phyloP scores from a whole-genome alignment of 2,113 vertebrate genomes.

The Pelecanoides urinatrix region DNA sequence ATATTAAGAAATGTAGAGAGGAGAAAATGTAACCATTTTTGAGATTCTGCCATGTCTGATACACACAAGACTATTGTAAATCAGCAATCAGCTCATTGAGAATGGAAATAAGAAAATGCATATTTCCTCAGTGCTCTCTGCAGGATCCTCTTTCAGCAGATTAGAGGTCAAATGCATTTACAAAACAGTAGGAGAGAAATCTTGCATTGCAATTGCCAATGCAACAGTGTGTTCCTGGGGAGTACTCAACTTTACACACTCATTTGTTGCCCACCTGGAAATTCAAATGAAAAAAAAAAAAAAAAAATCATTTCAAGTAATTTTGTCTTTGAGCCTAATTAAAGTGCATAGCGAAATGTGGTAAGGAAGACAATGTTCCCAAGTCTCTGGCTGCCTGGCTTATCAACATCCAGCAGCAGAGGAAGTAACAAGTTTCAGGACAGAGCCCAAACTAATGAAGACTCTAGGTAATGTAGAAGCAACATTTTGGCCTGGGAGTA shows the following conservation, averaged over 20 bases:
- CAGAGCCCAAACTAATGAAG: not conserved
- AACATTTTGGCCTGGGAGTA: not conserved
- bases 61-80: not conserved
- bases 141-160: constrained; percentile 15
- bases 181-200: not conserved
- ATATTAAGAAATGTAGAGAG: not conserved
- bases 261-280: not conserved
- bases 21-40: constrained; percentile 12
- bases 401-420: not conserved
- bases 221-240: not conserved
- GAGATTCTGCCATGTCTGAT: not conserved
- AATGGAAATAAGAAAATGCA: constrained; percentile 8
- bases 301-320: not conserved
- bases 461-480: not conserved
- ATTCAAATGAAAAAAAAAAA: not conserved
- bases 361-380: not conserved
- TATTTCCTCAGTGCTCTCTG: not conserved
- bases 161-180: constrained; percentile 22
- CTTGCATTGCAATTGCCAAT: not conserved
- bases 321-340: constrained; percentile 13
- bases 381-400: not conserved
- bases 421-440: not conserved
- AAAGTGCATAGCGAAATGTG: not conserved
- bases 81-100: not conserved
- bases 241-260: not conserved